Percentiles rank a stretch among this genome's conserved stretches.
Evolutionary conservation across 2,797 vertebrate species (phyloP).

Genomic region (Psittacula derbiana): DNA sequence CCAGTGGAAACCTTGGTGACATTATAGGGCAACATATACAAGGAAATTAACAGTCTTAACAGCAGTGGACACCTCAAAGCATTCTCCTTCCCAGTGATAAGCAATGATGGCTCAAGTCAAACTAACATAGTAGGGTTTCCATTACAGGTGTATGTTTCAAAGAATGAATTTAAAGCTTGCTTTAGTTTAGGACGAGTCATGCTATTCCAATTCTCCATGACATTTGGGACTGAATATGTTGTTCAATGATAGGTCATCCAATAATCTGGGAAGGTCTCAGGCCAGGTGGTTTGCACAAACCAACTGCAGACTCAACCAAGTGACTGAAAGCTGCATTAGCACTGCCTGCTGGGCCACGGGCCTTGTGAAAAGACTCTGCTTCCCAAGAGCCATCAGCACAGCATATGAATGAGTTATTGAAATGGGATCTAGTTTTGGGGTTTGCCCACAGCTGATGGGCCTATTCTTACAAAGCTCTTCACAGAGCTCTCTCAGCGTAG

Average conservation of each 20-base stretch:
- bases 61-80: background rate
- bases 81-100: background rate
- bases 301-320: background rate
- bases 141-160: background rate
- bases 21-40: background rate
- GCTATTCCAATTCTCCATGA: fast-evolving
- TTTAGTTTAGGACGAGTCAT: background rate
- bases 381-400: background rate
- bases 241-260: background rate
- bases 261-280: background rate
- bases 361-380: background rate
- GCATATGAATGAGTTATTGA: background rate
- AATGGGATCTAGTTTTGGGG: background rate
- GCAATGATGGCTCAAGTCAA: background rate
- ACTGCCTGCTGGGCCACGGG: fast-evolving
- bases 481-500: background rate
- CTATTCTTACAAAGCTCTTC: background rate
- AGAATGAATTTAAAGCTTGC: background rate
- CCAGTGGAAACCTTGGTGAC: background rate
- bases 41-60: background rate
- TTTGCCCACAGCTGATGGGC: background rate
- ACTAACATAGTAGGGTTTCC: background rate
- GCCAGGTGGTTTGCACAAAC: background rate
- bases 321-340: background rate
- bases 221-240: background rate